Evolutionary conservation across 2,113 vertebrate genomes (phyloP), one percentile per base, ranked within the genome.

Genomic region (Oreochromis niloticus): DNA sequence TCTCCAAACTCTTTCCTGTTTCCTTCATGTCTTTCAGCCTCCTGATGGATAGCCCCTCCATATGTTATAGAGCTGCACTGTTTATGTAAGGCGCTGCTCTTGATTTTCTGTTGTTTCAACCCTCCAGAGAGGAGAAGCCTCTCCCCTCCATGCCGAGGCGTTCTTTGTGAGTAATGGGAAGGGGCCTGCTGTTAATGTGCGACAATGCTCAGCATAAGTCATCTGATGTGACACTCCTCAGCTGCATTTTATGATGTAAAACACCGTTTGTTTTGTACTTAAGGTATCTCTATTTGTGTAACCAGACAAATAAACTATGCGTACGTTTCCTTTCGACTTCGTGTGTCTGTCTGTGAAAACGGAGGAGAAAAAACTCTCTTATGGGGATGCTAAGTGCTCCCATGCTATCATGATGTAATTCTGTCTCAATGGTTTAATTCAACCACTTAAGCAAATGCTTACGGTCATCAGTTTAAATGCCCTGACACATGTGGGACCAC

Each of bases 131-230:
- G 86, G 83, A 84, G 83, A 87, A 90, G 86, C 80, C 86, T 85
- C 85, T 86, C 94, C 82, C 63, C 66, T 52, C 50, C 10, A n/a
- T 43, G 79, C 66, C 4, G 7, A 66, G 17, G 59, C 71, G 50
- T 88, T 78, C 46, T 30, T n/a, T 89, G 87, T 95, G 92, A 94
- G 89, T 95, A 93, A 95, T 95, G 94, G 89, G 93, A 96, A 93
- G 93, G 85, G 91, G 83, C 16, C 89, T 75, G 41, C 48, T 57
- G 50, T 81, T 82, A 56, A 83, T 56, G 54, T 88, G 61, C 22
- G 50, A 94, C 91, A 93, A 90, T 11, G 79, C 46, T 78, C 71
- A 22, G 68, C 86, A 86, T 92, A 90, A 92, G 50, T 92, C 89
- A 92, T 82, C 86, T 91, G 90, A 92, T 71, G 75, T 93, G 89